A percentile compares a stretch with the other conserved stretches of the same genome.
Conservation (phyloP, 2,888 invertebrate genomes). For the Sesia bembeciformis region DNA sequence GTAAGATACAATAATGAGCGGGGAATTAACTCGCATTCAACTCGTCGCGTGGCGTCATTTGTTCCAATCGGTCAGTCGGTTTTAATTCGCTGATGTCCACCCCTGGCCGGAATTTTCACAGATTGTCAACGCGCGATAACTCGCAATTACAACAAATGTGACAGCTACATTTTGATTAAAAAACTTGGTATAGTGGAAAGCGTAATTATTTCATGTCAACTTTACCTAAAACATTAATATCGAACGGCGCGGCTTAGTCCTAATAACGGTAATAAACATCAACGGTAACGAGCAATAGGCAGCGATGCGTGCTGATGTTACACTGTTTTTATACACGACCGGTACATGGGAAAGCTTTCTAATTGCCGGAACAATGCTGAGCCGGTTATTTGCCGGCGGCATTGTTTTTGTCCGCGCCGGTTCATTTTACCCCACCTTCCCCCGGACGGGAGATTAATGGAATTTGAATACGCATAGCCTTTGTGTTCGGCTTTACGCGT, state of each 20-base stretch:
- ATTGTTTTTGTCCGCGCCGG: conserved; percentile 73
- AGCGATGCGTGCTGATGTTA: conserved; percentile 73
- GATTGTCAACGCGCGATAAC: conserved; percentile 38
- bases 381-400: conserved; percentile 73
- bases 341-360: conserved; percentile 75
- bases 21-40: conserved; percentile 37
- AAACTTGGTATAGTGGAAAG: neutral
- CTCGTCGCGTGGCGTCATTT: conserved; percentile 41
- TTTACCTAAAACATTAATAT: conserved; percentile 23
- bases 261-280: conserved; percentile 74
- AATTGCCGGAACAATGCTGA: conserved; percentile 75
- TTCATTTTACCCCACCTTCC: conserved; percentile 71
- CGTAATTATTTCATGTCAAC: neutral
- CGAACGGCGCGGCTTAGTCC: conserved; percentile 63
- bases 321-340: conserved; percentile 73
- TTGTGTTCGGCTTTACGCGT: conserved; percentile 72
- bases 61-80: conserved; percentile 37
- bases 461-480: conserved; percentile 74
- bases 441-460: conserved; percentile 69
- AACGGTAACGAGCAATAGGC: conserved; percentile 72
- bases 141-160: conserved; percentile 5
- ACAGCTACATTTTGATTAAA: neutral
- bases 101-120: conserved; percentile 39
- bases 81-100: conserved; percentile 42
- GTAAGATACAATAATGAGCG: neutral